Evolutionary conservation across 2,797 vertebrate species (phyloP), one percentile per base, ranked within the genome.

Genomic region (Hapalemur alaotrensis): DNA sequence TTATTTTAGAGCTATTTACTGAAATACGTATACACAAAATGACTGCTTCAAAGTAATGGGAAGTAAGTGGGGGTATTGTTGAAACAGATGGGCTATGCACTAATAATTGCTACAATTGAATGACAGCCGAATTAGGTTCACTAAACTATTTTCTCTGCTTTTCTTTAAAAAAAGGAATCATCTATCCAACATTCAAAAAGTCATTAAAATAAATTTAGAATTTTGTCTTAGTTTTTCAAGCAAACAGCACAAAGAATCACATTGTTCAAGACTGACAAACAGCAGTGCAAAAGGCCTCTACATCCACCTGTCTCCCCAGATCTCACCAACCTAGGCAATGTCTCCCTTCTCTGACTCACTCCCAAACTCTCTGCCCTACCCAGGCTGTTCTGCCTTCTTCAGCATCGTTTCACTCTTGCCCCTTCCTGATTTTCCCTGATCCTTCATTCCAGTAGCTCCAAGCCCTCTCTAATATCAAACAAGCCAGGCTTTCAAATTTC

Each of bases 1-100:
- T 89, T 93, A 69, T 83, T 89, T 96, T 85, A 92, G 67, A 87
- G 50, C 50, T 76, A 61, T 8, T 20, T 81, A n/a, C 13, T 50
- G 65, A 76, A 86, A 61, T 72, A 80, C 50, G 88, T 59, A 65
- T 10, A 81, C 78, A 52, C 48, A 22, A 50, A 72, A 76, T 65
- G 63, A 90, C 89, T 91, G 43, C 54, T 87, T 75, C 78, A 52
- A 87, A 91, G 83, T 89, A 78, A 48, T 67, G 25, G 28, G n/a
- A 48, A 38, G 18, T 14, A 69, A 20, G 72, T 35, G 11, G 38
- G 59, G 5, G 15, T 57, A 28, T 0, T 46, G 43, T 17, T 61
- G 52, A 90, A 63, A 73, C 52, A 78, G 30, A 78, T 32, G 38
- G 35, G 35, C 32, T 43, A 23, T 28, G 48, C 28, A 50, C 50